Evolutionary conservation across 2,888 invertebrate species (phyloP).

Genomic region (Thalpophila matura): DNA sequence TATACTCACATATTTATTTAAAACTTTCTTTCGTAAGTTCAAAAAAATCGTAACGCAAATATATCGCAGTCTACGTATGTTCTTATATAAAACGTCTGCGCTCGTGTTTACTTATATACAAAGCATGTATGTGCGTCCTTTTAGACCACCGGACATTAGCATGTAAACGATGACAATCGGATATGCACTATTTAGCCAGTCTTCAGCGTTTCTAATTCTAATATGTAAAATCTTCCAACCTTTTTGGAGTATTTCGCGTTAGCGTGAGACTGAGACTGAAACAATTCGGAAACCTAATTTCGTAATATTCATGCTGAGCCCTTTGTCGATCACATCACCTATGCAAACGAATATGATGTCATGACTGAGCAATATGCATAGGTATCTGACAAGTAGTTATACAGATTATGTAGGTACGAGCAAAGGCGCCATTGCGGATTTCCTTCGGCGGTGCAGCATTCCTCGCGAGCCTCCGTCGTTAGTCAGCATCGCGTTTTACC

Average conservation of each 20-base stretch:
- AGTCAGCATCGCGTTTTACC: conserved; percentile 80
- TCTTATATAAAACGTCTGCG: conserved; percentile 36
- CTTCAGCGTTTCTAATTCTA: conserved; percentile 35
- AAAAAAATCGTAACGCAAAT: conserved; percentile 40
- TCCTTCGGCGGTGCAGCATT: conserved; percentile 88
- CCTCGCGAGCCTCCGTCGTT: conserved; percentile 80
- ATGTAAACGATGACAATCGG: conserved; percentile 46
- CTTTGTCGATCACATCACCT: conserved; percentile 75
- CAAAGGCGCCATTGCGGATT: conserved; percentile 87
- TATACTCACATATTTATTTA: conserved; percentile 64
- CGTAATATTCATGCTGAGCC: conserved; percentile 61
- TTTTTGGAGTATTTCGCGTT: conserved; percentile 30
- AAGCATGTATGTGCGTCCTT: conserved; percentile 24
- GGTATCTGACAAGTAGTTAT: conserved; percentile 68
- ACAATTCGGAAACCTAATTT: conserved; percentile 60
- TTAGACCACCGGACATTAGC: conserved; percentile 42
- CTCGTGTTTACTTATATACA: conserved; percentile 32
- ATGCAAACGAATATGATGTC: conserved; percentile 84
- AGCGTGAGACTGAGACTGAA: conserved; percentile 44
- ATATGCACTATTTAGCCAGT: conserved; percentile 53
- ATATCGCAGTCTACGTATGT: conserved; percentile 36
- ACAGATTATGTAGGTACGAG: conserved; percentile 74
- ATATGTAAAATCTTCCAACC: conserved; percentile 26
- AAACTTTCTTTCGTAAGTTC: conserved; percentile 61
- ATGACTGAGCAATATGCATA: conserved; percentile 73